Percentiles rank a stretch among this genome's conserved stretches.
Conservation (phyloP, 1,140 invertebrate species). For the Apis laboriosa region DNA sequence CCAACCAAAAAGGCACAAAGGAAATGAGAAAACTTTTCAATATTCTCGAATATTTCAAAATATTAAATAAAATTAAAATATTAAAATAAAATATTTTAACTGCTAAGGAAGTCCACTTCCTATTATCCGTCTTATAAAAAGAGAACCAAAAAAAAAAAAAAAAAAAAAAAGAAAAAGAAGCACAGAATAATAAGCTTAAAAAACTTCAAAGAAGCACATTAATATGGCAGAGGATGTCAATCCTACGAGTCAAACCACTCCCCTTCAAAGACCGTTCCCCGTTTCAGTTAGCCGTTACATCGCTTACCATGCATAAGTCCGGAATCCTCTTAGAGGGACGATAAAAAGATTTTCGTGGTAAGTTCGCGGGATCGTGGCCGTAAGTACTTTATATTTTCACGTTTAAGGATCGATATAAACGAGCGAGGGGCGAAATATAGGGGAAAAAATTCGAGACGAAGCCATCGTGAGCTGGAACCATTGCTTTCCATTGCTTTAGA, state of each 20-base stretch:
- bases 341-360: constrained; percentile 39
- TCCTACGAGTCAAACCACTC: not conserved
- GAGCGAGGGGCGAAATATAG: not conserved
- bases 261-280: not conserved
- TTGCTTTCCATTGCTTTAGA: constrained; percentile 12
- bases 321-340: constrained; percentile 23
- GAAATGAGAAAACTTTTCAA: too few species aligned
- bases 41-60: too few species aligned
- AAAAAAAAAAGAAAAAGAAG: too few species aligned
- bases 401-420: constrained; percentile 51
- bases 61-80: too few species aligned
- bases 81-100: too few species aligned
- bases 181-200: too few species aligned
- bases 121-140: not conserved
- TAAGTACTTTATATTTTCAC: constrained; percentile 38
- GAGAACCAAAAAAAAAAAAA: not conserved
- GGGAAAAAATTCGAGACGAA: not conserved
- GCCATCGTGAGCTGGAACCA: not conserved
- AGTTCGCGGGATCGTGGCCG: constrained; percentile 27
- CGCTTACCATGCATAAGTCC: constrained; percentile 22
- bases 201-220: not conserved
- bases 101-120: too few species aligned
- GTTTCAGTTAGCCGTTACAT: not conserved
- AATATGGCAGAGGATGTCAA: not conserved
- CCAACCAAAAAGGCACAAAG: too few species aligned